phyloP scores from a whole-genome alignment of 2,888 invertebrate genomes.

The Catocala fraxini region DNA sequence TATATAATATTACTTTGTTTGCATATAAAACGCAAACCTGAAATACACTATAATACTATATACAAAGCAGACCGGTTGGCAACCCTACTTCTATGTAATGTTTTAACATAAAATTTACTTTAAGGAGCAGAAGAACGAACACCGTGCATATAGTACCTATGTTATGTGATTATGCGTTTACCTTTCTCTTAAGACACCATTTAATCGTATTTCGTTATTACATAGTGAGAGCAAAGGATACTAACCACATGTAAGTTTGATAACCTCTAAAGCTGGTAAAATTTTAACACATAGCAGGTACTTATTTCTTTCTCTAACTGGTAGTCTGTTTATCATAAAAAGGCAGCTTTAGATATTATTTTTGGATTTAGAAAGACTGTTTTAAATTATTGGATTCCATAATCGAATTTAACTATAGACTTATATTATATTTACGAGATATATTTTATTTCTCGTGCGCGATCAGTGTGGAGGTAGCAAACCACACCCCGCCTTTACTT shows the following conservation, averaged over 20 bases:
- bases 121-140: too few relatives aligned
- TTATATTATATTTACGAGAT: slow-evolving; percentile 33
- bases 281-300: too few relatives aligned
- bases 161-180: background rate
- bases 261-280: background rate
- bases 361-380: slow-evolving; percentile 49
- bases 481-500: slow-evolving; percentile 11
- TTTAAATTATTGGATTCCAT: slow-evolving; percentile 46
- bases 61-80: too few relatives aligned
- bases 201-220: background rate
- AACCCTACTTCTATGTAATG: too few relatives aligned
- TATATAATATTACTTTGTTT: too few relatives aligned
- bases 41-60: too few relatives aligned
- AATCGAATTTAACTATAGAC: slow-evolving; percentile 51
- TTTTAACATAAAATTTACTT: too few relatives aligned
- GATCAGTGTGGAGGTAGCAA: slow-evolving; percentile 2
- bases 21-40: too few relatives aligned
- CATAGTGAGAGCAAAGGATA: background rate
- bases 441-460: slow-evolving; percentile 16
- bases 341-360: slow-evolving; percentile 11
- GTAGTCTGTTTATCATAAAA: background rate
- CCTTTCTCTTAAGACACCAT: background rate
- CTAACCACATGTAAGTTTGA: slow-evolving; percentile 9
- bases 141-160: background rate
- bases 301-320: background rate